phyloP scores from a whole-genome alignment of 1,140 invertebrate species.

The Trinorchestia longiramus region DNA sequence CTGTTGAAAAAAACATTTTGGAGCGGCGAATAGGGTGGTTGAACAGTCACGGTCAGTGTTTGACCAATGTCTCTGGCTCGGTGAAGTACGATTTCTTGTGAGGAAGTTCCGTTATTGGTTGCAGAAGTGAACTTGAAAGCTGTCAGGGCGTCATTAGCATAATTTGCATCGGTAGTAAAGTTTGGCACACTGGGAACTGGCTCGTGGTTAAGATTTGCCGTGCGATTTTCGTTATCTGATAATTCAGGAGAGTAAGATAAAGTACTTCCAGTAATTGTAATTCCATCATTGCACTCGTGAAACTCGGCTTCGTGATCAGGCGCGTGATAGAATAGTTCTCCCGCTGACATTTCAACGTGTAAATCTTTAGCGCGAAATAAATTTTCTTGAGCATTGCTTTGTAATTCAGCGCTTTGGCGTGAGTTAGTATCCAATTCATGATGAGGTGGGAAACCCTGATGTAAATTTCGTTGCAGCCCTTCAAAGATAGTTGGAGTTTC shows the following conservation, averaged over 20 bases:
- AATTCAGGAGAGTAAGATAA: neutral
- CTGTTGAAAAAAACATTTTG: neutral
- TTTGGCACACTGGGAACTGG: neutral
- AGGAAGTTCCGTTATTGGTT: neutral
- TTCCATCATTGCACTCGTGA: neutral
- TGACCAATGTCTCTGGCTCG: neutral
- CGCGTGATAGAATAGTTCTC: neutral
- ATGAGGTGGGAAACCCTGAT: neutral
- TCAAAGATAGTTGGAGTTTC: neutral
- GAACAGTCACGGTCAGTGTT: neutral
- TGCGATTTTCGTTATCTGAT: neutral
- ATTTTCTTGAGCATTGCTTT: neutral
- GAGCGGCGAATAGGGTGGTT: neutral
- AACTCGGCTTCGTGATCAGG: neutral
- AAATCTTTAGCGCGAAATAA: neutral
- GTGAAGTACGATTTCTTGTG: neutral
- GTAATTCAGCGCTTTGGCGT: neutral
- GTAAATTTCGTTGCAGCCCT: neutral
- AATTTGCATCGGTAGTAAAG: neutral
- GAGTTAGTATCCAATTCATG: neutral
- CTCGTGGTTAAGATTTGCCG: neutral
- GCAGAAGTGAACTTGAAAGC: neutral
- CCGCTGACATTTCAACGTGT: neutral
- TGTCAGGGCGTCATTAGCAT: neutral
- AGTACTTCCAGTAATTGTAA: neutral